Percentiles rank a stretch among this genome's conserved stretches.
Evolutionary conservation across 2,888 invertebrate genomes (phyloP).

Genomic region (Arctia plantaginis): DNA sequence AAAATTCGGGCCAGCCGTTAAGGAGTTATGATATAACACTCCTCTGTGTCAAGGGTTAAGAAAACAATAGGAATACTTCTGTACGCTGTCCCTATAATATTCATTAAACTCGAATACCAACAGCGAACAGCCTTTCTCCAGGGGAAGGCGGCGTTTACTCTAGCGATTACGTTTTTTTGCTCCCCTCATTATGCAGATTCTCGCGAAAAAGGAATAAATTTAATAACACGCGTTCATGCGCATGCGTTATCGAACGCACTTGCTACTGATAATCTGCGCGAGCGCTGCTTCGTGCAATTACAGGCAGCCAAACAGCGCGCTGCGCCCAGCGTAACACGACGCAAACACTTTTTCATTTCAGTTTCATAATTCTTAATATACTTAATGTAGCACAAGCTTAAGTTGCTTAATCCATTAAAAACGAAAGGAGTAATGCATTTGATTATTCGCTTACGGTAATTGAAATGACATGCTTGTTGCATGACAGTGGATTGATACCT

Average conservation of each 20-base stretch:
- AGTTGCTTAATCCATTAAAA: conserved; percentile 79
- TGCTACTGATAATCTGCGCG: conserved; percentile 85
- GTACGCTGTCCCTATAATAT: conserved; percentile 71
- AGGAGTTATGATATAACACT: too few relatives aligned
- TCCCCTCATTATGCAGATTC: conserved; percentile 86
- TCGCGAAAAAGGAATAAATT: conserved; percentile 86
- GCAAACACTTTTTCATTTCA: conserved; percentile 61
- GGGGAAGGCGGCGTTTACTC: conserved; percentile 79
- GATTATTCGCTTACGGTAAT: conserved; percentile 72
- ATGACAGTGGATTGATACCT: conserved; percentile 65
- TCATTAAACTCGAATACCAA: conserved; percentile 73
- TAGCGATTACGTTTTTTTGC: conserved; percentile 83
- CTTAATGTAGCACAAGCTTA: conserved; percentile 61
- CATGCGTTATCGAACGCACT: conserved; percentile 86
- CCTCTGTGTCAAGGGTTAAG: too few relatives aligned
- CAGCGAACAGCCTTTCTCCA: conserved; percentile 77
- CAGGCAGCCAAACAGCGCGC: conserved; percentile 55
- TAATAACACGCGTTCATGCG: conserved; percentile 86
- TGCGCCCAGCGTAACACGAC: conserved; percentile 31
- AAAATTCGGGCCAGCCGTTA: too few relatives aligned
- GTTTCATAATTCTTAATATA: conserved; percentile 70
- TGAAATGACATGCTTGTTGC: conserved; percentile 76
- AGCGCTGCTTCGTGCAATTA: conserved; percentile 78
- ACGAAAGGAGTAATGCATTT: conserved; percentile 67
- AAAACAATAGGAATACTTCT: conserved; percentile 55